A percentile compares a stretch with the other conserved stretches of the same genome.
phyloP scores from a whole-genome alignment of 2,888 invertebrate genomes.

The Leptopilina drosophilae region DNA sequence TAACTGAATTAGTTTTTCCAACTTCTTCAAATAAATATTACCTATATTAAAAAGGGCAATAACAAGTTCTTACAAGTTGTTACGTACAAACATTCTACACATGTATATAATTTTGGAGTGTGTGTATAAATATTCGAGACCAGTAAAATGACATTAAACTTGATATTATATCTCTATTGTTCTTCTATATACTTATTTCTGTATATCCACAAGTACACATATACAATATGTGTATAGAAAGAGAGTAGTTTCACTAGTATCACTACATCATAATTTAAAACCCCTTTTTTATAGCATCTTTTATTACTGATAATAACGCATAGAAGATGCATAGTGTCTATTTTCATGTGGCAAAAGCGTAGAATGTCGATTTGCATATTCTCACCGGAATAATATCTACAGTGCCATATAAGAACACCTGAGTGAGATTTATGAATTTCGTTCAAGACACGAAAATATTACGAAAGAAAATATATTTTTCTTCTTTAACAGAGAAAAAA shows the following conservation, averaged over 20 bases:
- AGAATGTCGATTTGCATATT: slow-evolving; percentile 17
- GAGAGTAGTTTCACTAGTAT: neutral
- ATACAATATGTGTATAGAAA: too few relatives aligned
- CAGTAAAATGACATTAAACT: neutral
- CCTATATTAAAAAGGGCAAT: neutral
- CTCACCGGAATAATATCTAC: slow-evolving; percentile 12
- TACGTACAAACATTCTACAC: neutral
- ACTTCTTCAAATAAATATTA: too few relatives aligned
- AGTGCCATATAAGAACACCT: slow-evolving; percentile 12
- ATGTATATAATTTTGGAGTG: neutral
- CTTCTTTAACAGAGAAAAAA: neutral
- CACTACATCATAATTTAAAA: slow-evolving; percentile 15
- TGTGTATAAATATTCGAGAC: neutral
- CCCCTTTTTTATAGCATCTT: slow-evolving; percentile 3
- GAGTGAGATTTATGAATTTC: slow-evolving; percentile 9
- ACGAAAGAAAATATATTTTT: slow-evolving; percentile 11
- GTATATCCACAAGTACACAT: neutral
- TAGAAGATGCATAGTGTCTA: slow-evolving; percentile 8
- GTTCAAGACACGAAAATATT: slow-evolving; percentile 1
- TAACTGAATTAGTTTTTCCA: too few relatives aligned
- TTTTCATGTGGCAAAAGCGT: neutral
- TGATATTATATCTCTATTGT: slow-evolving; percentile 12
- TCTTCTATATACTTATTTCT: neutral
- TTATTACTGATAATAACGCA: slow-evolving; percentile 15
- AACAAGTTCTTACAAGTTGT: neutral